Evolutionary conservation across 2,113 vertebrate genomes (phyloP).

Genomic region (Bubo scandiacus): DNA sequence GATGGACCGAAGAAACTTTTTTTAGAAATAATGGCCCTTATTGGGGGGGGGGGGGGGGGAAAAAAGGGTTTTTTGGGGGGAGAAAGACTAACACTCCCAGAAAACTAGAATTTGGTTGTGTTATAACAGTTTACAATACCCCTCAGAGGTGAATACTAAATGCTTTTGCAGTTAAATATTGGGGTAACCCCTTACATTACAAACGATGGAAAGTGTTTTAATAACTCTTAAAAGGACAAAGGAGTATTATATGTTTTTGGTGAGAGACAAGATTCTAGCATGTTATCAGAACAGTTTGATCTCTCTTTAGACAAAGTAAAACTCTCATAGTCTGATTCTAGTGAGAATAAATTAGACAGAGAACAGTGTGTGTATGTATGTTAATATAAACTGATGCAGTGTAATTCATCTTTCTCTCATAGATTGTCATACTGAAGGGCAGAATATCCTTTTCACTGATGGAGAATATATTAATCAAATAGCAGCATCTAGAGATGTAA

Average conservation of each 20-base stretch:
- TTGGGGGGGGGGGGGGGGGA: no score
- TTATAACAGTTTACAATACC: background rate
- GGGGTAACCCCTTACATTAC: background rate
- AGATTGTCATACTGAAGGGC: conserved; percentile 94
- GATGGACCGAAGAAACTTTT: background rate
- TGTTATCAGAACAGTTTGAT: background rate
- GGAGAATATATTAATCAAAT: conserved; percentile 99
- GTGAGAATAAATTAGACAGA: background rate
- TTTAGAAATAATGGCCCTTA: background rate
- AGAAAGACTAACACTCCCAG: background rate
- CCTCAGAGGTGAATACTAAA: background rate
- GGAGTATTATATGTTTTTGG: background rate
- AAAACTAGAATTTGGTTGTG: background rate
- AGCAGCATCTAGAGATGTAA: conserved; percentile 97
- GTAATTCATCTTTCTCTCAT: conserved; percentile 29
- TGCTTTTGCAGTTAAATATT: background rate
- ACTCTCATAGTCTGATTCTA: background rate
- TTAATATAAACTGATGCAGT: background rate
- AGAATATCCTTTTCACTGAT: conserved; percentile 98
- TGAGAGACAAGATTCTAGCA: background rate
- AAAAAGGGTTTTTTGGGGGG: background rate
- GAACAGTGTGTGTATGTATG: background rate
- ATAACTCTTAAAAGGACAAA: background rate
- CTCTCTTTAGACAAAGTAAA: background rate
- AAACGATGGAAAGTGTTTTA: background rate